Percentiles rank a stretch among this genome's conserved stretches.
Evolutionary conservation across 2,113 vertebrate genomes (phyloP).

Genomic region (Prinia subflava): DNA sequence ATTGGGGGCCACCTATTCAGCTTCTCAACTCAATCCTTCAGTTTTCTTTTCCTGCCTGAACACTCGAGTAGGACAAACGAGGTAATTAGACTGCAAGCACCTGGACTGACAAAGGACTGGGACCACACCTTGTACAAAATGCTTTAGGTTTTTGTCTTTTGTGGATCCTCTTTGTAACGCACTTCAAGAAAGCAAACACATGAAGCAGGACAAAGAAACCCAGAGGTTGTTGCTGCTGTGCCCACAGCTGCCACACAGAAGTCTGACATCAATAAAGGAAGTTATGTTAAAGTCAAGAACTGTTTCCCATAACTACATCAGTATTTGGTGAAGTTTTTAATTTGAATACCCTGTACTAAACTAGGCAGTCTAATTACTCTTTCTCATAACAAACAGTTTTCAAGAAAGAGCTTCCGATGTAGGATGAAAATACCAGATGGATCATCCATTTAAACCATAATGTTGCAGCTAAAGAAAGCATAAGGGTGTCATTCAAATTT

Average conservation of each 20-base stretch:
- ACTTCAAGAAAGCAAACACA: background rate
- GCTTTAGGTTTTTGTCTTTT: background rate
- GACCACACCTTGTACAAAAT: background rate
- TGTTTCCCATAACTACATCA: background rate
- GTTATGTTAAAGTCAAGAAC: background rate
- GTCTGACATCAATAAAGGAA: background rate
- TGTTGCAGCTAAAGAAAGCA: constrained; percentile 1
- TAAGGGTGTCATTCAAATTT: constrained; percentile 17
- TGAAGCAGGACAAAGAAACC: background rate
- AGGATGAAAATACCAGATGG: constrained; percentile 34
- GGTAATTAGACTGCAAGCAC: background rate
- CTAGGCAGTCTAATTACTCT: background rate
- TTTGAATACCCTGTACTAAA: background rate
- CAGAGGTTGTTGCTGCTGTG: background rate
- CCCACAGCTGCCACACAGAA: background rate
- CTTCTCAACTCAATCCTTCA: background rate
- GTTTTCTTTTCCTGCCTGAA: background rate
- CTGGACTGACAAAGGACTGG: background rate
- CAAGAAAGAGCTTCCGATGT: background rate
- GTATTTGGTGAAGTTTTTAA: background rate
- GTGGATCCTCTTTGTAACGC: background rate
- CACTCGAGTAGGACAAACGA: background rate
- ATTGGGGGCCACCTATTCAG: background rate
- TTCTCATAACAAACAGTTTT: background rate
- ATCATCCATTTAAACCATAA: background rate